Conservation (phyloP, 2,888 invertebrate species). For the Junonia oenone region DNA sequence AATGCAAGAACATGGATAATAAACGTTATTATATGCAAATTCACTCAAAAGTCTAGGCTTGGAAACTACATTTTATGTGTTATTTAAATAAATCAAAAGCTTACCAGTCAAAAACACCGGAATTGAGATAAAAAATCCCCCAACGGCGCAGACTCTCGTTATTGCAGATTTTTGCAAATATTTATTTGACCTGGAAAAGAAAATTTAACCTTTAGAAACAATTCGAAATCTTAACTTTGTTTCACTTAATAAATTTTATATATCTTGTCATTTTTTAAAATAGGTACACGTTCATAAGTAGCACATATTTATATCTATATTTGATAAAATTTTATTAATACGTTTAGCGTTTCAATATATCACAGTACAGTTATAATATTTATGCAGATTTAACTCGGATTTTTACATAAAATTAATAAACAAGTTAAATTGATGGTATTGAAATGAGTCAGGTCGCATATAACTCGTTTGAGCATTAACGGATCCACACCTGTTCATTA, state of each 20-base stretch:
- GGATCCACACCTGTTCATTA: conserved; percentile 12
- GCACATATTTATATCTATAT: not conserved
- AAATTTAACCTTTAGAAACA: not conserved
- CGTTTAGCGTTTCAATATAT: not conserved
- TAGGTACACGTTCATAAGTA: not conserved
- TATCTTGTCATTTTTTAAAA: no score
- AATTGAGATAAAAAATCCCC: conserved; percentile 96
- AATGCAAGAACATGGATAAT: not conserved
- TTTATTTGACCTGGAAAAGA: conserved; percentile 87
- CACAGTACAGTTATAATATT: not conserved
- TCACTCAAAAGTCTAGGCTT: not conserved
- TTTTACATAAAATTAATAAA: not conserved
- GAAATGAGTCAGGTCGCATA: conserved; percentile 5
- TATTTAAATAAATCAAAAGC: conserved; percentile 1
- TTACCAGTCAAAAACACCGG: conserved; percentile 95
- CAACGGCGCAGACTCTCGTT: conserved; percentile 93
- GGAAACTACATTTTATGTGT: not conserved
- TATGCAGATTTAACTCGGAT: not conserved
- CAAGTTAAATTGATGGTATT: not conserved
- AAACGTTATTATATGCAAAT: not conserved
- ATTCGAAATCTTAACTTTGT: not conserved
- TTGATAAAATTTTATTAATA: not conserved
- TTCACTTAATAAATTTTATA: not conserved
- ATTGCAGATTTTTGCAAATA: conserved; percentile 95
- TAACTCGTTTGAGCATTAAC: conserved; percentile 15